phyloP scores from a whole-genome alignment of 2,113 vertebrate species.

The Lethenteron reissneri region DNA sequence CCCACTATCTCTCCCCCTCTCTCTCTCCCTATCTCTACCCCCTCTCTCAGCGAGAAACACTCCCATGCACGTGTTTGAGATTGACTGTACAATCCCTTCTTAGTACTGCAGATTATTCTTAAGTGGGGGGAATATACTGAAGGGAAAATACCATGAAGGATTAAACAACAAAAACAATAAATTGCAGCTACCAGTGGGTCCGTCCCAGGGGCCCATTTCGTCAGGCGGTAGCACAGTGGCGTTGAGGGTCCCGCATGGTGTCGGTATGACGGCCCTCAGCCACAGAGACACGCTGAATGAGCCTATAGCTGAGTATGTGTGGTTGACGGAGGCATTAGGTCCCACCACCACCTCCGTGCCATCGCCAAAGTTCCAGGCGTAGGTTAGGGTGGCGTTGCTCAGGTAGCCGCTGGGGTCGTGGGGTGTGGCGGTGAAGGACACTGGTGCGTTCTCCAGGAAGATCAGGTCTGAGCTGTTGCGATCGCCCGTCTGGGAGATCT shows the following conservation, averaged over 20 bases:
- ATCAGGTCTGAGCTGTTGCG: constrained; percentile 25
- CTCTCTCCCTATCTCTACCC: no score
- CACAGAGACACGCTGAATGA: constrained; percentile 1
- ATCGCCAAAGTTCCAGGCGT: constrained; percentile 66
- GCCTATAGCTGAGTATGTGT: constrained; percentile 1
- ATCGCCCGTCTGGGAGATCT: constrained; percentile 37
- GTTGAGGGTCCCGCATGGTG: not conserved
- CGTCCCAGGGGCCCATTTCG: constrained; percentile 31
- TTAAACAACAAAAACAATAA: no score
- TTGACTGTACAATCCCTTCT: no score
- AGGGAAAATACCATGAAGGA: no score
- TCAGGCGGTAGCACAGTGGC: constrained; percentile 18
- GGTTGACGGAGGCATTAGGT: not conserved
- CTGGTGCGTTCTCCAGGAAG: constrained; percentile 56
- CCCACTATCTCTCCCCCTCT: no score
- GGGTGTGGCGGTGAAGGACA: constrained; percentile 42
- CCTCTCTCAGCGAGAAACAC: no score
- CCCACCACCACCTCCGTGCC: not conserved
- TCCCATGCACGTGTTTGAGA: no score
- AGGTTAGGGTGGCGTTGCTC: constrained; percentile 42
- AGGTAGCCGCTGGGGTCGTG: constrained; percentile 77
- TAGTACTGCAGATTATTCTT: no score
- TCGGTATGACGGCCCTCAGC: not conserved
- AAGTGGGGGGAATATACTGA: no score
- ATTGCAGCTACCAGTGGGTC: no score